Evolutionary conservation across 2,797 vertebrate genomes (phyloP).

Genomic region (Acanthiza pusilla): DNA sequence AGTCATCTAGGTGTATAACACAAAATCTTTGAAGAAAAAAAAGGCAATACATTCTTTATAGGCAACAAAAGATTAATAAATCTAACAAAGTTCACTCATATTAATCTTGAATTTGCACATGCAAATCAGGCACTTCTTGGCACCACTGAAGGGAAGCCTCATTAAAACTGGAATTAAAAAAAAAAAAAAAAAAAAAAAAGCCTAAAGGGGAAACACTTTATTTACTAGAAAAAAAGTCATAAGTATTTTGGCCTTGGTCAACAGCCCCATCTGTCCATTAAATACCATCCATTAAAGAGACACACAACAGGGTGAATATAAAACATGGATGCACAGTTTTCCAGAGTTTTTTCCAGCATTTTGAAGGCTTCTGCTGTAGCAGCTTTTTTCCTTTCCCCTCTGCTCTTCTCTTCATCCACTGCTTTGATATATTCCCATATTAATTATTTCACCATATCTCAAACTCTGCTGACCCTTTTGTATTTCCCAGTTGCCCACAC

Average conservation of each 20-base stretch:
- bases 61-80: neutral
- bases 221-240: neutral
- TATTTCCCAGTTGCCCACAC: neutral
- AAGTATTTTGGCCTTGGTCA: conserved; percentile 1
- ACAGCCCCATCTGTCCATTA: neutral
- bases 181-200: neutral
- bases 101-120: neutral
- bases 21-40: neutral
- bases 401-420: neutral
- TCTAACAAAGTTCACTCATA: neutral
- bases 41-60: neutral
- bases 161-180: neutral
- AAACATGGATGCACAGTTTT: neutral
- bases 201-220: neutral
- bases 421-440: neutral
- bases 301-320: neutral
- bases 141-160: neutral
- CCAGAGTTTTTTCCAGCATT: neutral
- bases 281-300: neutral
- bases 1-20: neutral
- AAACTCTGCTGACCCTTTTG: neutral
- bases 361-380: neutral
- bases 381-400: neutral
- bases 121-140: neutral
- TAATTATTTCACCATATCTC: neutral